Percentiles rank a stretch among this genome's conserved stretches.
phyloP scores from a whole-genome alignment of 2,113 vertebrate genomes.

The Panthera tigris region DNA sequence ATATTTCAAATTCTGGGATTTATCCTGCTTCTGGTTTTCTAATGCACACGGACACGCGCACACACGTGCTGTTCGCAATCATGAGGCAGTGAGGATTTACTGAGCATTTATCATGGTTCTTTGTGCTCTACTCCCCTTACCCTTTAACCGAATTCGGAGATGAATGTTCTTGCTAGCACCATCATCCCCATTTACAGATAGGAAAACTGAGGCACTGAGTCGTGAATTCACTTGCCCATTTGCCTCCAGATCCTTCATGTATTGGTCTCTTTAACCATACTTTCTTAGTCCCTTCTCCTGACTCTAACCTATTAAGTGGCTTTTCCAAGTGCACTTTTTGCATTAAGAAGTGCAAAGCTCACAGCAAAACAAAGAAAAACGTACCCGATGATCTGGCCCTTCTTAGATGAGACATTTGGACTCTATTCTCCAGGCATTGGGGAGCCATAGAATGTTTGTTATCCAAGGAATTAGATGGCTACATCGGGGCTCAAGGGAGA shows the following conservation, averaged over 20 bases:
- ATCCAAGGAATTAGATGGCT: neutral
- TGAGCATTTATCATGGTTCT: neutral
- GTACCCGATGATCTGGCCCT: neutral
- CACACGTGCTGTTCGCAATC: accelerated
- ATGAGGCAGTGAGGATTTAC: neutral
- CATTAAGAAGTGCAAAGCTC: neutral
- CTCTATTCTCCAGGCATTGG: neutral
- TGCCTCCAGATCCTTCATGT: neutral
- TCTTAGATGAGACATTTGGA: neutral
- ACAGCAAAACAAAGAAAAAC: neutral
- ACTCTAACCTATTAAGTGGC: neutral
- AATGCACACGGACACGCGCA: neutral
- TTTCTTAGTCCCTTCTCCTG: neutral
- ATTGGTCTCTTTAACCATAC: accelerated
- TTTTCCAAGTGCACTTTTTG: neutral
- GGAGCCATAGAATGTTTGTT: neutral
- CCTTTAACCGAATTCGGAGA: neutral
- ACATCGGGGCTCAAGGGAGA: neutral
- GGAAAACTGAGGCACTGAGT: neutral
- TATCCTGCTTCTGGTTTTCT: neutral
- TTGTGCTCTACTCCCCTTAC: too few species aligned
- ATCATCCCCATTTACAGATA: neutral
- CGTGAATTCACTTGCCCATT: neutral
- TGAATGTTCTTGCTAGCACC: neutral
- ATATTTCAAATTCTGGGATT: neutral